Evolutionary conservation across 2,113 vertebrate species (phyloP).

Genomic region (rabbit (Oryctolagus cuniculus)): DNA sequence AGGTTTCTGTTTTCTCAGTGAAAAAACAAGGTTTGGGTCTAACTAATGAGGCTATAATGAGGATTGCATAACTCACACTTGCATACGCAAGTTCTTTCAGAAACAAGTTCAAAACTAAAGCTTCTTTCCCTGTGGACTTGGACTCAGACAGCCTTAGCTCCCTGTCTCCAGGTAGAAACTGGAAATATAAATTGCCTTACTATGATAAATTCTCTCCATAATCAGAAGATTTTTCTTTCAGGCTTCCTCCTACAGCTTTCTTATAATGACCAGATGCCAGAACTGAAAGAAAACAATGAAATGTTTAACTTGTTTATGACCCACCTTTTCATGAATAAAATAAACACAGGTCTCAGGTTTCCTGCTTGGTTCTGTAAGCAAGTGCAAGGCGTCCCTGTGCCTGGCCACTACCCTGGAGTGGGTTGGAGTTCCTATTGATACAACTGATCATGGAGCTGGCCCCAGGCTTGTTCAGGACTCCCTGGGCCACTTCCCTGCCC

Average conservation of each 20-base stretch:
- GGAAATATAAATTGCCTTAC: neutral
- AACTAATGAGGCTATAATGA: neutral
- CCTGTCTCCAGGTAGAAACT: constrained; percentile 6
- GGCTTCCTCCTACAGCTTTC: neutral
- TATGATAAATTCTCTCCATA: neutral
- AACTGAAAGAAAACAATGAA: constrained; percentile 39
- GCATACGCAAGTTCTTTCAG: constrained; percentile 1
- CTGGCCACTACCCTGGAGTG: neutral
- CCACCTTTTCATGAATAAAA: neutral
- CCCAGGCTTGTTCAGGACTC: neutral
- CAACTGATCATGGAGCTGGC: neutral
- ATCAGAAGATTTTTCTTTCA: neutral
- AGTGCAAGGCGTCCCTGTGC: neutral
- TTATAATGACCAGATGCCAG: neutral
- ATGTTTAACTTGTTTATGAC: constrained; percentile 1
- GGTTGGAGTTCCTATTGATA: neutral
- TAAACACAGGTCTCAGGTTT: neutral
- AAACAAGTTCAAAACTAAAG: neutral
- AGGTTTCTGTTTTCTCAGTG: neutral
- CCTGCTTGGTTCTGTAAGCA: neutral
- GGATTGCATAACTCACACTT: neutral
- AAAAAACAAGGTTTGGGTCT: neutral
- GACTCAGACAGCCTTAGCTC: neutral
- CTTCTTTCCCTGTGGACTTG: neutral
- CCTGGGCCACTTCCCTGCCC: neutral